These are phyloP conservation scores for Tinea semifulvella DNA, from an alignment of 2,888 invertebrate species.

Conservation along the genomic window DNA sequence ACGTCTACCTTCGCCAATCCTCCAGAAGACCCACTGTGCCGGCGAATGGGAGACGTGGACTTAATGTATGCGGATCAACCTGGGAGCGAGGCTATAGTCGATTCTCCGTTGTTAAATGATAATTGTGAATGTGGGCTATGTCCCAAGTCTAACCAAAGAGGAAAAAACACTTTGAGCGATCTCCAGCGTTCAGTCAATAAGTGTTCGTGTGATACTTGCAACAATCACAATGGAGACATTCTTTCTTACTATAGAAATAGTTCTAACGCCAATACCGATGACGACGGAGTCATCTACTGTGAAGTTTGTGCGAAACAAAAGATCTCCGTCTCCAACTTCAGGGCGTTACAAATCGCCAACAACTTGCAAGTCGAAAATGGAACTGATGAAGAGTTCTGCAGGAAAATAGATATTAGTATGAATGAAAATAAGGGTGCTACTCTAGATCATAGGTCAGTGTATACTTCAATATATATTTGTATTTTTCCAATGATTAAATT, in stretches of 20 bases:
- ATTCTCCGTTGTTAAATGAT: constrained; percentile 35
- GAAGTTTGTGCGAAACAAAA: constrained; percentile 58
- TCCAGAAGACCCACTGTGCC: constrained; percentile 39
- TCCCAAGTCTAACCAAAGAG: constrained; percentile 44
- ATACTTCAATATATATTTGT: too few species aligned
- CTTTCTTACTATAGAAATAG: constrained; percentile 52
- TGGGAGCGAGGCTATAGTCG: constrained; percentile 39
- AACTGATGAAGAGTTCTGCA: constrained; percentile 47
- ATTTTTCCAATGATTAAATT: too few species aligned
- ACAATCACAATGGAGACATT: constrained; percentile 54
- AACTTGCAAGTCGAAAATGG: constrained; percentile 46
- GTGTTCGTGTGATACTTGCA: constrained; percentile 53
- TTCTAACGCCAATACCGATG: constrained; percentile 40
- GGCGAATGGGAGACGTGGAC: constrained; percentile 44
- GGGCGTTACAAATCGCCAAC: constrained; percentile 58
- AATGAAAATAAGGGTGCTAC: constrained; percentile 23
- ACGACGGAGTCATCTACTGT: constrained; percentile 56
- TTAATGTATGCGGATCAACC: constrained; percentile 54
- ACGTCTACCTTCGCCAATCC: constrained; percentile 42
- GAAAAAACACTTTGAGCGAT: constrained; percentile 52
- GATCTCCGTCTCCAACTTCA: constrained; percentile 56
- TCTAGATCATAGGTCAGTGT: constrained; percentile 34
- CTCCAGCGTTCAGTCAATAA: constrained; percentile 51
- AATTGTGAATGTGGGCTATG: constrained; percentile 59
- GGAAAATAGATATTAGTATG: constrained; percentile 52